Conservation (phyloP, 2,113 vertebrate species). For the Grammomys surdaster region DNA sequence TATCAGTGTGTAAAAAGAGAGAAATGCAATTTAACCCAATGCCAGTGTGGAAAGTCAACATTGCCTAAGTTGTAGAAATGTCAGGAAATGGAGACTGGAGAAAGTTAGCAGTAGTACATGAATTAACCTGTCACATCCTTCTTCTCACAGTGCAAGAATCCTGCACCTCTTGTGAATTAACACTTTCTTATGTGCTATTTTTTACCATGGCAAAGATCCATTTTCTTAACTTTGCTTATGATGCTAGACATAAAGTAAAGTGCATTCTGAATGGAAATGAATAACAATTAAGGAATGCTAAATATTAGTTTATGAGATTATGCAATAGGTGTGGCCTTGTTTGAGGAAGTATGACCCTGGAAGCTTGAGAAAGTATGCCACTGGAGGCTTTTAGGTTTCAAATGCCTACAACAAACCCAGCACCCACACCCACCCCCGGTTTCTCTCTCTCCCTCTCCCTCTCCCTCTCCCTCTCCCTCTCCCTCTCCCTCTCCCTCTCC, state of each 20-base stretch:
- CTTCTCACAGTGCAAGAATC: background rate
- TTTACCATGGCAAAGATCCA: background rate
- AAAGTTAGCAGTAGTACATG: background rate
- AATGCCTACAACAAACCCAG: background rate
- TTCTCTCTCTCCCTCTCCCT: background rate
- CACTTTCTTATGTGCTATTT: background rate
- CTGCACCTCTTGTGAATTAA: background rate
- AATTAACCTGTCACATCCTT: background rate
- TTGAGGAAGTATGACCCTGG: background rate
- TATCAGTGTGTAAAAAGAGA: background rate
- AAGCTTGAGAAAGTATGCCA: background rate
- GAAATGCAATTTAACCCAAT: too few species aligned
- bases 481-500: too few species aligned
- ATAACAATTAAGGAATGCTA: background rate
- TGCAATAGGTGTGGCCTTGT: background rate
- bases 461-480: background rate
- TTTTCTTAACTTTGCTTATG: background rate
- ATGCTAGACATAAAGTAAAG: background rate
- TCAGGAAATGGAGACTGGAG: too few species aligned
- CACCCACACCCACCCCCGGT: accelerated
- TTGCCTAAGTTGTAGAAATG: background rate
- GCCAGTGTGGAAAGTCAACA: background rate
- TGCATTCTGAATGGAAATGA: background rate
- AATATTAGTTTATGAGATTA: background rate
- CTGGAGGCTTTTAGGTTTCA: background rate